Evolutionary conservation across 2,113 vertebrate species (phyloP).

Genomic region (Corythaeola cristata): DNA sequence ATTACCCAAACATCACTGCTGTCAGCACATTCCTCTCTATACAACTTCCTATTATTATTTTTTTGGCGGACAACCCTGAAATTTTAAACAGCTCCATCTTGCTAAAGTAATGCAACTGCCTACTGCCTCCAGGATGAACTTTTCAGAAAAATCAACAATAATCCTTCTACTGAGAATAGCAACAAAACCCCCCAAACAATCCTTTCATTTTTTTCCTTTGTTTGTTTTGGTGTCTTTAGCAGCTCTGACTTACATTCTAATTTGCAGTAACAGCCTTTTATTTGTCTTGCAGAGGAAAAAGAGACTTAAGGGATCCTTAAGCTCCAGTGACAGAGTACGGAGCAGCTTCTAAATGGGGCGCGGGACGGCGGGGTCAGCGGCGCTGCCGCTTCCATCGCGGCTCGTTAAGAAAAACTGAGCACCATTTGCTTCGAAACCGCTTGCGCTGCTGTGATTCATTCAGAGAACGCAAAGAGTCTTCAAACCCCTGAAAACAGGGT

Average conservation of each 20-base stretch:
- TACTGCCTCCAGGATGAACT: constrained; percentile 63
- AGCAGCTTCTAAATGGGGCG: not conserved
- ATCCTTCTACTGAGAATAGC: not conserved
- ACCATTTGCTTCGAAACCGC: not conserved
- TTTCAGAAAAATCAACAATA: constrained; percentile 33
- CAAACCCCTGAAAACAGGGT: not conserved
- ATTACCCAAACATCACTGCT: constrained; percentile 67
- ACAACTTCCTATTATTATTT: constrained; percentile 72
- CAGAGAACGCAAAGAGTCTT: not conserved
- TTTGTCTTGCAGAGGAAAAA: not conserved
- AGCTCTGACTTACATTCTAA: not conserved
- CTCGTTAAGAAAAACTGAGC: not conserved
- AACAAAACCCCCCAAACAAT: not conserved
- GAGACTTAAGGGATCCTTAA: constrained; percentile 3
- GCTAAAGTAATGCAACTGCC: constrained; percentile 50
- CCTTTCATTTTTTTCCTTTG: not conserved
- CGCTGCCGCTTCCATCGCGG: not conserved
- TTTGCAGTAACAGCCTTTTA: constrained; percentile 5
- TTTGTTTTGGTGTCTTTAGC: constrained; percentile 1
- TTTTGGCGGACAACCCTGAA: constrained; percentile 69
- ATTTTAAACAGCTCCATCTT: constrained; percentile 75
- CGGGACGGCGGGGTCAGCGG: not conserved
- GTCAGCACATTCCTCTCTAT: constrained; percentile 74
- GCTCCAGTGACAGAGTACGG: not conserved
- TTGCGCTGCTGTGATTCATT: not conserved